Base-by-base conservation (phyloP, 2,888 invertebrate genomes). In the Clostera curtula region DNA sequence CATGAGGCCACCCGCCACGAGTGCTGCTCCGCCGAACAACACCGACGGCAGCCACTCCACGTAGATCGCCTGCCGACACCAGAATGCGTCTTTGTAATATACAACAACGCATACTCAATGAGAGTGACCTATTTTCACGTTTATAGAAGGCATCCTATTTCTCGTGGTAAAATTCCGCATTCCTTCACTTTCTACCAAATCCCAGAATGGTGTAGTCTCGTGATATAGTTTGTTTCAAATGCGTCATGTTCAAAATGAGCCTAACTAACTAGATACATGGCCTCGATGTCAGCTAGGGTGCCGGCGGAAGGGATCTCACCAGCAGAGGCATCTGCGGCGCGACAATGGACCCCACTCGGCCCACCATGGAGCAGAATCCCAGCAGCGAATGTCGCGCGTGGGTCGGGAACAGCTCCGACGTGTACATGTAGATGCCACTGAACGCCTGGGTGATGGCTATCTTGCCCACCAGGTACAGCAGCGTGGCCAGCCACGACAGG, bases 331-430 rank as follows among this genome's bases (percentile, higher is more conserved):
- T 89, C 70, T 90, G 91, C 1, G 92, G 91, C 8, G 92, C 90
- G 25, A 90, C 61, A 67, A 91, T 91, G 9, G 90, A 89, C 0
- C 91, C 91, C 24, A 91, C 61, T n/a, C 91, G 77, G 17, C 91
- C 91, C 37, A 90, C 83, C 90, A 90, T 91, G 20, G 90, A 90
- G 64, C 91, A 91, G 44, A 88, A 80, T 7, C 89, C 90, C 26
- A 91, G 85, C 47, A 90, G 72, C 16, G 87, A 87, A 64, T 91
- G 90, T 1, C 91, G 84, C 23, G 90, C 85, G 34, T 86, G 87
- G 27, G 91, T 92, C 1, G 92, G 91, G 67, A 91, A 92, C 64
- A 92, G 79, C 73, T 92, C 91, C 25, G 90, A 87, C 3, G 91
- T 90, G 63, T 89, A 90, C 69, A 90, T 87, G 66, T 90, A 91